phyloP scores from a whole-genome alignment of 2,797 vertebrate species.

The Siniperca undulata region DNA sequence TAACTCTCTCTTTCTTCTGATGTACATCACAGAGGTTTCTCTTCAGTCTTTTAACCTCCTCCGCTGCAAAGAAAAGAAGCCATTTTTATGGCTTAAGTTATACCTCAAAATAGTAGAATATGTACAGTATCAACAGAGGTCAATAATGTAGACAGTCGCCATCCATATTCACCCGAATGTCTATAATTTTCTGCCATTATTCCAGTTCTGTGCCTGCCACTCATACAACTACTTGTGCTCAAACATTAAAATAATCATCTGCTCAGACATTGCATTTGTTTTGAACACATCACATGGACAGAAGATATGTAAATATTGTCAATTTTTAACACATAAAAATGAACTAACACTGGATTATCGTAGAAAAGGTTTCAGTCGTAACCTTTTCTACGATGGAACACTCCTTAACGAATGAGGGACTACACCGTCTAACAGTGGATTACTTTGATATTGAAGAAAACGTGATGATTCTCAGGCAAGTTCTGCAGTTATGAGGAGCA shows the following conservation, averaged over 20 bases:
- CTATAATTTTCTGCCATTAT: neutral
- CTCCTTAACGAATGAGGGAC: too few relatives aligned
- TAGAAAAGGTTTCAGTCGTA: too few relatives aligned
- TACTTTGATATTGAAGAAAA: too few relatives aligned
- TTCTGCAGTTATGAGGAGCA: too few relatives aligned
- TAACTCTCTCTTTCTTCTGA: slow-evolving; percentile 29
- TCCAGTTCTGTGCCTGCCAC: neutral
- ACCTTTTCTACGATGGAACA: too few relatives aligned
- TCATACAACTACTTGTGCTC: neutral
- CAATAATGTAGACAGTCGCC: too few relatives aligned
- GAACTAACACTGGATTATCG: too few relatives aligned
- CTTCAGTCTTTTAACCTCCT: slow-evolving; percentile 40
- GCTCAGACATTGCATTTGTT: neutral
- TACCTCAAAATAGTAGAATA: neutral
- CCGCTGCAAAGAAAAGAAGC: neutral
- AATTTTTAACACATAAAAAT: neutral
- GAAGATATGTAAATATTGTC: neutral
- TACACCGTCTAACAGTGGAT: too few relatives aligned
- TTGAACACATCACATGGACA: too few relatives aligned
- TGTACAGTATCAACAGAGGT: slow-evolving; percentile 9
- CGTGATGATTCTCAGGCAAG: too few relatives aligned
- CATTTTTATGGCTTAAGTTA: neutral
- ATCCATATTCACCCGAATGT: neutral
- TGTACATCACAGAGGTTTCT: slow-evolving; percentile 37
- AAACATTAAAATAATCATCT: neutral